Evolutionary conservation across 2,797 vertebrate species (phyloP).

Genomic region (Chloroceryle amazona): DNA sequence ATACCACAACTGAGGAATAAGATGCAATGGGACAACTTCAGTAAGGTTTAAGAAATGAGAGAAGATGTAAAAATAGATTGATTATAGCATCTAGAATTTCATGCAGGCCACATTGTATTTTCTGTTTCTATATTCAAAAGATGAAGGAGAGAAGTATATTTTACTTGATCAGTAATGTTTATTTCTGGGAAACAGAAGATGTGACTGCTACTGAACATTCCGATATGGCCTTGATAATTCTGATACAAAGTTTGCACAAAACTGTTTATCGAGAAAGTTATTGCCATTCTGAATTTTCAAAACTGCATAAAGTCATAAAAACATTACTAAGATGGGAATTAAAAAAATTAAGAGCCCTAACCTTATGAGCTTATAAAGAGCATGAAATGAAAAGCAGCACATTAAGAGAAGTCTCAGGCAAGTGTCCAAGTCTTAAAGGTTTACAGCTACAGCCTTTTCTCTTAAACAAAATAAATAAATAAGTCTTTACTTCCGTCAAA

Average conservation of each 20-base stretch:
- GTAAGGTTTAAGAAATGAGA: not conserved
- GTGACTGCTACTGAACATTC: not conserved
- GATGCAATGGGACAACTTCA: not conserved
- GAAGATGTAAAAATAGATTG: not conserved
- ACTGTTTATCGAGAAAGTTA: not conserved
- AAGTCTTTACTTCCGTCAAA: not conserved
- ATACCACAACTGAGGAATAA: not conserved
- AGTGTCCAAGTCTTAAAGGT: not conserved
- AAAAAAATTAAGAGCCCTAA: not conserved
- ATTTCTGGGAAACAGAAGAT: not conserved
- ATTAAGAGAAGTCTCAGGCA: not conserved
- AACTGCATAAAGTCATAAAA: not conserved
- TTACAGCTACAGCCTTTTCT: not conserved
- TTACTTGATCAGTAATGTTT: not conserved
- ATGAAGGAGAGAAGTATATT: not conserved
- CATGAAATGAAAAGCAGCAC: not conserved
- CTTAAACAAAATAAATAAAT: not conserved
- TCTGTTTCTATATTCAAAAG: not conserved
- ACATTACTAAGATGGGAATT: not conserved
- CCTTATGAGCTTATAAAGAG: not conserved
- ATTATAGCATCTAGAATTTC: not conserved
- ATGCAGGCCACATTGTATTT: not conserved
- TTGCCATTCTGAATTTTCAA: not conserved
- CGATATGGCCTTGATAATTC: not conserved
- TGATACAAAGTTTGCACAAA: not conserved